phyloP scores from a whole-genome alignment of 2,113 vertebrate species.

The Lophura nycthemera region DNA sequence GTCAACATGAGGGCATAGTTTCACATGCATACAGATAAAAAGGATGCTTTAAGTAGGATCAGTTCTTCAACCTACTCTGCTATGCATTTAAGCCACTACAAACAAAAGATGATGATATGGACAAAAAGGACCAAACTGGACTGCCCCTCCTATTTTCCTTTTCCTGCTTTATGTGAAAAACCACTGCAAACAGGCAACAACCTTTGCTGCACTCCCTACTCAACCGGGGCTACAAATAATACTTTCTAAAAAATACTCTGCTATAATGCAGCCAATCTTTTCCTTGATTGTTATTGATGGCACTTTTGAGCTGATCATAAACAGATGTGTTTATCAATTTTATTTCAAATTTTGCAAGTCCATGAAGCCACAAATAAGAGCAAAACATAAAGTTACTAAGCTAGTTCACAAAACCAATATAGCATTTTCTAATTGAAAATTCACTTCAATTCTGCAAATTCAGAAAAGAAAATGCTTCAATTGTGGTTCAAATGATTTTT shows the following conservation, averaged over 20 bases:
- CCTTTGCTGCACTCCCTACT: neutral
- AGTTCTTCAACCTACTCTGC: neutral
- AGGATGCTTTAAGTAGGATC: neutral
- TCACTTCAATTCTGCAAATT: neutral
- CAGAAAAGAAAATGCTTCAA: neutral
- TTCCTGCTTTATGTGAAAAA: neutral
- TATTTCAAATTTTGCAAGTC: neutral
- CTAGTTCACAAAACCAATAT: neutral
- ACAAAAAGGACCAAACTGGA: neutral
- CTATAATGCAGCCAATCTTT: rapidly evolving
- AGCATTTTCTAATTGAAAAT: neutral
- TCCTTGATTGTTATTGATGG: neutral
- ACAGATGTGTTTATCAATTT: neutral
- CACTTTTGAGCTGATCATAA: rapidly evolving
- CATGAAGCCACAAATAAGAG: neutral
- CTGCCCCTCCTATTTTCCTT: neutral
- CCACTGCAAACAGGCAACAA: neutral
- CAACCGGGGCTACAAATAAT: neutral
- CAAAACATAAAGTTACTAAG: neutral
- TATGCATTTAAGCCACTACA: neutral
- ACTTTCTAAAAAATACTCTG: neutral
- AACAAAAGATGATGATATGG: neutral
- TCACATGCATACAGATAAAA: neutral
- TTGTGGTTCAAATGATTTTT: neutral
- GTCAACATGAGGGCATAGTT: neutral